Evolutionary conservation across 2,797 vertebrate species (phyloP), one percentile per base, ranked within the genome.

Genomic region (Miichthys miiuy): DNA sequence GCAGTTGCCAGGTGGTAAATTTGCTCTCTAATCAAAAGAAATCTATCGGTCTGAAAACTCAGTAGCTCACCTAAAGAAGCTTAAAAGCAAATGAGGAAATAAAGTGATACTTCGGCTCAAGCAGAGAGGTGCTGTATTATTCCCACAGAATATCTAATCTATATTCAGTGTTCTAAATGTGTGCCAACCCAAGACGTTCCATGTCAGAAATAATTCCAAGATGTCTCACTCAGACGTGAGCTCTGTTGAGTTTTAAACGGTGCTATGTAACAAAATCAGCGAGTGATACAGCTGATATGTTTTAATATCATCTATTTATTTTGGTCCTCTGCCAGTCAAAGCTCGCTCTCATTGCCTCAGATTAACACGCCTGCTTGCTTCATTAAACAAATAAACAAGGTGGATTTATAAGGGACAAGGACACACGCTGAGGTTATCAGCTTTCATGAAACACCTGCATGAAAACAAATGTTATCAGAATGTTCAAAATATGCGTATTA

Each of bases 381-480:
- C 58, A 79, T 84, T 70, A 72, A 5, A 3, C 23, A 48, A 17
- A 54, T 77, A 79, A 77, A 87, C 69, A 69, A 62, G 27, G 42
- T 34, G 50, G 12, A 56, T 14, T 21, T 78, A 66, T 61, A 68
- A 62, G 55, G n/a, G 25, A 65, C 9, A 18, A 23, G 25, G 62
- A 38, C 30, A n/a, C 63, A 38, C 52, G 58, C 41, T 51, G 7
- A 57, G 52, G 20, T 65, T 56, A 76, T 74, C 55, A 25, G 62
- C n/a, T 18, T n/a, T 51, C 69, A 69, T 72, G 23, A 68, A 77
- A 72, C 12, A 41, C 12, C 17, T 44, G 16, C 41, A 73, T 62
- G 51, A 78, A 83, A 78, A 64, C 14, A 50, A 71, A 64, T 48
- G 63, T 79, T 79, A 67, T 47, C 20, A 38, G 80, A 78, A 23